A percentile compares a stretch with the other conserved stretches of the same genome.
Conservation (phyloP, 2,888 invertebrate species). For the Ophion slaviceki region DNA sequence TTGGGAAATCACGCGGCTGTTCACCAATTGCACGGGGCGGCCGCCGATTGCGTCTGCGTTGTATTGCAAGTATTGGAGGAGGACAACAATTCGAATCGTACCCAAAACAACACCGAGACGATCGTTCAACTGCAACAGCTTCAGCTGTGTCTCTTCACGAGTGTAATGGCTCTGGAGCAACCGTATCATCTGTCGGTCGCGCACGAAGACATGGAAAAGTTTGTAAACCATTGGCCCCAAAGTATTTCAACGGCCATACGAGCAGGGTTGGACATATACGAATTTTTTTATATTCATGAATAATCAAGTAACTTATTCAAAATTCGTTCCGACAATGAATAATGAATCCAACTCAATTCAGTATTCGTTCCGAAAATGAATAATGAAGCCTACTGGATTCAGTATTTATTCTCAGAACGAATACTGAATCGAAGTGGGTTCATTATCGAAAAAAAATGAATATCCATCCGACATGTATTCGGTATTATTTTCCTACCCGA, state of each 20-base stretch:
- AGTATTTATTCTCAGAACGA: too few species aligned
- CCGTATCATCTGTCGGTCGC: conserved; percentile 96
- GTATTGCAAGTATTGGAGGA: conserved; percentile 93
- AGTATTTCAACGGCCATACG: not conserved
- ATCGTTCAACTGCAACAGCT: conserved; percentile 86
- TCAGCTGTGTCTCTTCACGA: conserved; percentile 92
- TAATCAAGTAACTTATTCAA: too few species aligned
- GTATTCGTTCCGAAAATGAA: too few species aligned
- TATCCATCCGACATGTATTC: too few species aligned
- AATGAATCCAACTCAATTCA: too few species aligned
- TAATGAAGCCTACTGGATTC: too few species aligned
- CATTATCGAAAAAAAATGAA: too few species aligned
- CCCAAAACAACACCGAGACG: conserved; percentile 85
- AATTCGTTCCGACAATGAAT: too few species aligned
- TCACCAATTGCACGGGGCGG: conserved; percentile 92
- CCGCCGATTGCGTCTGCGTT: conserved; percentile 95
- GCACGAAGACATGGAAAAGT: conserved; percentile 96
- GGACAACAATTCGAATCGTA: conserved; percentile 73
- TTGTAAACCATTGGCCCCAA: conserved; percentile 17
- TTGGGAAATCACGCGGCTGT: conserved; percentile 87
- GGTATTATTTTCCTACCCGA: too few species aligned
- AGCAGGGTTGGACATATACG: not conserved
- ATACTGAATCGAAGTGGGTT: too few species aligned
- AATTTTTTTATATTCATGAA: too few species aligned
- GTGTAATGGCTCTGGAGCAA: conserved; percentile 91